Evolutionary conservation across 2,888 invertebrate genomes (phyloP).

Genomic region (Lapara coniferarum): DNA sequence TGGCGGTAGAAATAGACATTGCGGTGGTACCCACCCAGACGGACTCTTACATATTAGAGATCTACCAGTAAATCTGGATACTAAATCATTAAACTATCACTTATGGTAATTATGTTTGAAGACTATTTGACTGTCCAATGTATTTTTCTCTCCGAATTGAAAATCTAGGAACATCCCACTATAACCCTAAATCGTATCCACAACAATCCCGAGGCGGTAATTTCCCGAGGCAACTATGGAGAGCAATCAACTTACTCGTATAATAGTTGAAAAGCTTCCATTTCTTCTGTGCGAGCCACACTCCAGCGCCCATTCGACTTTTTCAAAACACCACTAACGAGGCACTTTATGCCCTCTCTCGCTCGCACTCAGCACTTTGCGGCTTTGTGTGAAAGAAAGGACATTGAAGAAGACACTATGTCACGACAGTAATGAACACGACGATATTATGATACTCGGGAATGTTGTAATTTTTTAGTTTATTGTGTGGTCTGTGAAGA

Average conservation of each 20-base stretch:
- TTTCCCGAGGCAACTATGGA: conserved; percentile 48
- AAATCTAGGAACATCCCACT: background rate
- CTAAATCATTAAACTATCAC: too few relatives aligned
- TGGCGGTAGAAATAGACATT: too few relatives aligned
- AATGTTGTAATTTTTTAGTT: conserved; percentile 9
- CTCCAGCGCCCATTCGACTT: conserved; percentile 52
- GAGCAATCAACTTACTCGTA: conserved; percentile 61
- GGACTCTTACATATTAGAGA: too few relatives aligned
- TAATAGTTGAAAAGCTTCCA: conserved; percentile 58
- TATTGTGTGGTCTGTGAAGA: background rate
- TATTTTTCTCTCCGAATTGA: too few relatives aligned
- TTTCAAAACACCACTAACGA: conserved; percentile 71
- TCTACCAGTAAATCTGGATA: too few relatives aligned
- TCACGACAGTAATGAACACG: conserved; percentile 23
- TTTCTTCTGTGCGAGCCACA: conserved; percentile 34
- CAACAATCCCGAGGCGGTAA: conserved; percentile 40
- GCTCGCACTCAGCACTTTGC: conserved; percentile 1
- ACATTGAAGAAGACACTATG: background rate
- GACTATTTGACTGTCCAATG: too few relatives aligned
- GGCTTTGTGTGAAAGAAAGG: conserved; percentile 1
- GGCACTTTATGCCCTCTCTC: conserved; percentile 54
- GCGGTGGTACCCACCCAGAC: too few relatives aligned
- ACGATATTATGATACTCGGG: conserved; percentile 12
- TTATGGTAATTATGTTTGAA: too few relatives aligned
- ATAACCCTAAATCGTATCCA: conserved; percentile 20